phyloP scores from a whole-genome alignment of 2,797 vertebrate genomes.

The Myotis myotis region DNA sequence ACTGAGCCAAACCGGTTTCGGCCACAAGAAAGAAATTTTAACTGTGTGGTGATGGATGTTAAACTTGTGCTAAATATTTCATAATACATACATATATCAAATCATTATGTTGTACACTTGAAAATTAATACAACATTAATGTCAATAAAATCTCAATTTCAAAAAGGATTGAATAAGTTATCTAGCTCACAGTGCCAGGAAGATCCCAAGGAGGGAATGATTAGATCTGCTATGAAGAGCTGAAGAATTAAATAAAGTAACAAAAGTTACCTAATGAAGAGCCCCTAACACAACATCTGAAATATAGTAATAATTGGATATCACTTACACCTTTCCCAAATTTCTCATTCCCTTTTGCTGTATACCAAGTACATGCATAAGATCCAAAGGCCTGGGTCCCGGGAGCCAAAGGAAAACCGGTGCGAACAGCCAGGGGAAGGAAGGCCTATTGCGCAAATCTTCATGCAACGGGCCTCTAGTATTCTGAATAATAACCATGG shows the following conservation, averaged over 20 bases:
- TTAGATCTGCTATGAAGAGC: neutral
- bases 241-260: neutral
- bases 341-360: neutral
- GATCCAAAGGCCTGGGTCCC: neutral
- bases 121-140: neutral
- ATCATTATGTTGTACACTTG: neutral
- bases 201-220: neutral
- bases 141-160: neutral
- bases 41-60: neutral
- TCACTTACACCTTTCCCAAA: neutral
- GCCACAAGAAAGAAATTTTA: neutral
- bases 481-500: neutral
- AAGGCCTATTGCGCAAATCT: too few species aligned
- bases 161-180: neutral
- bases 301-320: neutral
- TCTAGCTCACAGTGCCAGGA: neutral
- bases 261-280: neutral
- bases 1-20: too few species aligned
- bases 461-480: neutral
- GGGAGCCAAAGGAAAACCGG: too few species aligned
- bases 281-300: neutral
- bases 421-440: too few species aligned
- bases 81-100: neutral
- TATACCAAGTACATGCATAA: neutral
- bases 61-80: neutral